A percentile compares a stretch with the other conserved stretches of the same genome.
Evolutionary conservation across 2,113 vertebrate genomes (phyloP).

Genomic region (Nerophis ophidion): DNA sequence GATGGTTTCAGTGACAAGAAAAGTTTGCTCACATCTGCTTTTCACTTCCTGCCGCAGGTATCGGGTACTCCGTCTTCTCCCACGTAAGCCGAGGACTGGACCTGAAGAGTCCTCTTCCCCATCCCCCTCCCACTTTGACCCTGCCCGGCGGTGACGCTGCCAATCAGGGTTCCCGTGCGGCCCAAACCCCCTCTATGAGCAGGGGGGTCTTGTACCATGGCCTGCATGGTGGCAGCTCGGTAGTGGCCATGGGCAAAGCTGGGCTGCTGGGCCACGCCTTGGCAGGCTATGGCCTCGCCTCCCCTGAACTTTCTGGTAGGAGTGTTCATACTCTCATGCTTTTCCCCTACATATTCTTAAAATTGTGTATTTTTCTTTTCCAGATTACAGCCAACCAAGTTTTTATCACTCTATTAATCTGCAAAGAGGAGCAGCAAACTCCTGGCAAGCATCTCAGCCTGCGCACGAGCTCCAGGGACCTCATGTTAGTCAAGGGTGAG

Average conservation of each 20-base stretch:
- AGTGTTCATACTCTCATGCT: neutral
- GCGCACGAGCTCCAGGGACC: conserved; percentile 60
- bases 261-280: conserved; percentile 67
- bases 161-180: conserved; percentile 29
- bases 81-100: conserved; percentile 71
- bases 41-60: conserved; percentile 74
- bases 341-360: neutral
- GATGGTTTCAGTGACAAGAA: too few species aligned
- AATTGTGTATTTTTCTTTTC: neutral
- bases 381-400: conserved; percentile 72
- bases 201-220: conserved; percentile 79
- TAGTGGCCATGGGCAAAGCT: conserved; percentile 69
- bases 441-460: conserved; percentile 71
- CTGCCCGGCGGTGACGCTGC: conserved; percentile 60
- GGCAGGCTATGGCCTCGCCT: conserved; percentile 69
- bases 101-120: conserved; percentile 73
- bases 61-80: conserved; percentile 80
- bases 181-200: conserved; percentile 12
- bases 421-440: conserved; percentile 68
- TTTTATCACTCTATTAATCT: conserved; percentile 68
- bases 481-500: conserved; percentile 68
- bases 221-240: conserved; percentile 72
- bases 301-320: conserved; percentile 71
- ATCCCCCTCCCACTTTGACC: conserved; percentile 52
- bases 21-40: conserved; percentile 50